Conservation (phyloP, 2,888 invertebrate genomes). For the Tricholauxania praeusta region DNA sequence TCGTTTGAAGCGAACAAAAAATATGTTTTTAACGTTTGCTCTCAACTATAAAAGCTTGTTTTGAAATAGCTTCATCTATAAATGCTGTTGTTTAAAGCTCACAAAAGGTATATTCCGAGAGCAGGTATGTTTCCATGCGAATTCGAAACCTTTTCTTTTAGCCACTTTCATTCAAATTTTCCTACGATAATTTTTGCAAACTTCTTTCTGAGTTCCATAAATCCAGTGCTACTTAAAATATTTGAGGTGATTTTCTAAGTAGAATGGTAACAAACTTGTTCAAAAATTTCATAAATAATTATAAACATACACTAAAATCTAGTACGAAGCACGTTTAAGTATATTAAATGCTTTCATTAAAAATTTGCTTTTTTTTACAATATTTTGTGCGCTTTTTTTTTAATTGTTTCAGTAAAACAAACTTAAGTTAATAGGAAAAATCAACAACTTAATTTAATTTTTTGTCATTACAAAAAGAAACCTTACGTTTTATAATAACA, state of each 20-base stretch:
- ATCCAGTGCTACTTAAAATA: background rate
- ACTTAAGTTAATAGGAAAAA: constrained; percentile 33
- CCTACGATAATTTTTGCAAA: no score
- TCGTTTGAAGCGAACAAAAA: no score
- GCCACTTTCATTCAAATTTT: no score
- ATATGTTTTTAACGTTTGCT: no score
- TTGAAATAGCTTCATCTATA: no score
- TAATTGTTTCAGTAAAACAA: constrained; percentile 18
- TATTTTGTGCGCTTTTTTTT: constrained; percentile 4
- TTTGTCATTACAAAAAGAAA: no score
- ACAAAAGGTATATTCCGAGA: no score
- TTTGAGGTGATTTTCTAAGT: background rate
- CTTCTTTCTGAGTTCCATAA: background rate
- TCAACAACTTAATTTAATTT: constrained; percentile 21
- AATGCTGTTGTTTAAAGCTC: no score
- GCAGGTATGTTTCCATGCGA: no score
- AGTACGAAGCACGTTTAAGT: background rate
- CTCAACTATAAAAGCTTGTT: no score
- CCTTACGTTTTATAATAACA: no score
- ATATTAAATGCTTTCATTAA: constrained; percentile 6
- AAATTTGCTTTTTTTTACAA: background rate
- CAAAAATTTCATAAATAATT: background rate
- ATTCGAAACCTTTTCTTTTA: no score
- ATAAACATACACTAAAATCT: background rate
- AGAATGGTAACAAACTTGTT: background rate